Base-by-base conservation (phyloP, 2,888 invertebrate species). In the Punctoribates punctum region DNA sequence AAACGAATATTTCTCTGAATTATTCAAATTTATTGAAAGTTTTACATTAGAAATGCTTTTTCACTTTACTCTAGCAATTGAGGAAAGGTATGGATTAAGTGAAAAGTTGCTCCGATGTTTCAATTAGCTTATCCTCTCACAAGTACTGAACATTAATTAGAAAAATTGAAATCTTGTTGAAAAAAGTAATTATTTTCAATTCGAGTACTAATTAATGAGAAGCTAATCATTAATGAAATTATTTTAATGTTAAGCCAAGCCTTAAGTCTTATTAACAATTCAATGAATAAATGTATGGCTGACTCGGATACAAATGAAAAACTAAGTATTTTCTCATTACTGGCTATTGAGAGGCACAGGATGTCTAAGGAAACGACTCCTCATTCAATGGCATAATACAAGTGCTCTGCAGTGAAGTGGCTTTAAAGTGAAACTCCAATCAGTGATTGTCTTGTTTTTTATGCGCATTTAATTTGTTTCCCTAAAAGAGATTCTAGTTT, bases 151-250 rank as follows among this genome's bases (percentile, higher is more conserved):
- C 51, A 51, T 51, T n/a, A 20, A 51, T 51, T 51, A 20, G 20
- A 51, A 20, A 51, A 51, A 51, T n/a, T 20, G 51, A 51, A 20
- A 6, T 51, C 20, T 2, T n/a, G 6, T 51, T 42, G 48, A 25
- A 57, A 23, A 57, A 57, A 57, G 5, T 57, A 57, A 57, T 57
- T 20, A 57, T 57, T 57, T 23, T 25, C 9, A 25, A 57, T 57
- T 57, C 57, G 57, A 57, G 57, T 25, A 13, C 23, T 57, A 25
- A 57, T 23, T 57, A 57, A 57, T 23, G 57, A 13, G 23, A 54
- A 57, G 25, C 57, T 25, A 57, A 57, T 57, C 25, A 57, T 57
- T 57, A 57, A 57, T 57, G 23, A 57, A 13, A 25, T 57, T 57
- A 57, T 1, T 51, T 51, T 51, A 25, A 25, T 25, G 57, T 23